These are phyloP conservation scores for Cloeon dipterum DNA, from an alignment of 2,888 invertebrate species.

Conservation along the genomic window DNA sequence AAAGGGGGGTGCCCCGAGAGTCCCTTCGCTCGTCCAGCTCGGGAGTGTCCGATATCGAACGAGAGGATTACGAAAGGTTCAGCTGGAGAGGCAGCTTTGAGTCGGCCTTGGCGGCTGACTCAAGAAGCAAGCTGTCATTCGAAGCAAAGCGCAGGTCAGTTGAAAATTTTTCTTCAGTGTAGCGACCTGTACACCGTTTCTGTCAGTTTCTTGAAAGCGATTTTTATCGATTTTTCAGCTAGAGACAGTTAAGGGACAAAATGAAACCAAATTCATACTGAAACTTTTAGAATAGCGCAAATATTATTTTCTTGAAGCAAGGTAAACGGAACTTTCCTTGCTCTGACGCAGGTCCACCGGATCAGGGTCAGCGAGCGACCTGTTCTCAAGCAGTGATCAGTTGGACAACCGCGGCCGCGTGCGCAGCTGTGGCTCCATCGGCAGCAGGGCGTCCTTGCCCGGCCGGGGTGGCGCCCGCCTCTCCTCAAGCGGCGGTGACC, in stretches of 20 bases:
- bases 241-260: too few species aligned
- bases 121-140: constrained; percentile 47
- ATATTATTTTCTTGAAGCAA: too few species aligned
- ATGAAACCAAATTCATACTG: too few species aligned
- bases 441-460: constrained; percentile 13
- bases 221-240: too few species aligned
- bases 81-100: constrained; percentile 86
- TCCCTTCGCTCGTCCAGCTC: constrained; percentile 16
- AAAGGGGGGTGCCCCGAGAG: constrained; percentile 12
- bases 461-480: constrained; percentile 3
- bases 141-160: constrained; percentile 9
- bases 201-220: too few species aligned
- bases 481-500: constrained; percentile 5
- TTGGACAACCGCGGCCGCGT: constrained; percentile 30
- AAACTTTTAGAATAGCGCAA: too few species aligned
- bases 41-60: constrained; percentile 25
- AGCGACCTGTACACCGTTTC: too few species aligned
- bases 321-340: too few species aligned
- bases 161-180: too few species aligned
- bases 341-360: too few species aligned
- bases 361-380: constrained; percentile 50
- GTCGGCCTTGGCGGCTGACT: constrained; percentile 73
- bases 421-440: constrained; percentile 63
- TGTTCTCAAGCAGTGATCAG: constrained; percentile 55
- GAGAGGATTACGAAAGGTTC: constrained; percentile 67